Evolutionary conservation across 2,797 vertebrate species (phyloP).

Genomic region (Urosaurus nigricauda): DNA sequence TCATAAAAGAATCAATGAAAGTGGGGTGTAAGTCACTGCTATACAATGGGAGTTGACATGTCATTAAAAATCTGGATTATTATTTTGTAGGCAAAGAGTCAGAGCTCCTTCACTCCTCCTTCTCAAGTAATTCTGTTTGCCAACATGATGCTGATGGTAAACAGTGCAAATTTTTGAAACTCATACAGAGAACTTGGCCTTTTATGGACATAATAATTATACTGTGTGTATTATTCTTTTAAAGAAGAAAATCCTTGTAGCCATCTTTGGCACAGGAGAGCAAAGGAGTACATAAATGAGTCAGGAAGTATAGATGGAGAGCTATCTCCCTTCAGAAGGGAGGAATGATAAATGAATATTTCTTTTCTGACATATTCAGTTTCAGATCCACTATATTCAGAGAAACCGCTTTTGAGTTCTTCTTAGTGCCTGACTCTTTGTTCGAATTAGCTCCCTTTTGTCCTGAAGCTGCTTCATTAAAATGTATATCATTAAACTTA

Average conservation of each 20-base stretch:
- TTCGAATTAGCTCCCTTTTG: not conserved
- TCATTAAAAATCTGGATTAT: not conserved
- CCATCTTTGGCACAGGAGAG: constrained; percentile 27
- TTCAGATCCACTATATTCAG: constrained; percentile 5
- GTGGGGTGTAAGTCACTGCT: not conserved
- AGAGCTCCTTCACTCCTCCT: not conserved
- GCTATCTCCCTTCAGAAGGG: constrained; percentile 31
- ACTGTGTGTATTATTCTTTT: not conserved
- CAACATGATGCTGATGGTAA: not conserved
- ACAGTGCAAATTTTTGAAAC: not conserved
- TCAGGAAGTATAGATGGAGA: constrained; percentile 47
- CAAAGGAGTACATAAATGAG: constrained; percentile 45
- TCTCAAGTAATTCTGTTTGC: not conserved
- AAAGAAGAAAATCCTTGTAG: constrained; percentile 24
- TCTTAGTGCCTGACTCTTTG: not conserved
- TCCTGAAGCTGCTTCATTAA: too few species aligned
- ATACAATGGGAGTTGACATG: not conserved
- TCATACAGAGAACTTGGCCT: not conserved
- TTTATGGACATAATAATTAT: constrained; percentile 16
- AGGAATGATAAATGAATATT: constrained; percentile 23
- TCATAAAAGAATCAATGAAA: constrained; percentile 17
- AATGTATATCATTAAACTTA: not conserved
- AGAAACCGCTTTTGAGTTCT: not conserved
- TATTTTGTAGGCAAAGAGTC: not conserved
- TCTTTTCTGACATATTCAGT: constrained; percentile 51